Base-by-base conservation (phyloP, 2,888 invertebrate species). In the Acronicta leporina region DNA sequence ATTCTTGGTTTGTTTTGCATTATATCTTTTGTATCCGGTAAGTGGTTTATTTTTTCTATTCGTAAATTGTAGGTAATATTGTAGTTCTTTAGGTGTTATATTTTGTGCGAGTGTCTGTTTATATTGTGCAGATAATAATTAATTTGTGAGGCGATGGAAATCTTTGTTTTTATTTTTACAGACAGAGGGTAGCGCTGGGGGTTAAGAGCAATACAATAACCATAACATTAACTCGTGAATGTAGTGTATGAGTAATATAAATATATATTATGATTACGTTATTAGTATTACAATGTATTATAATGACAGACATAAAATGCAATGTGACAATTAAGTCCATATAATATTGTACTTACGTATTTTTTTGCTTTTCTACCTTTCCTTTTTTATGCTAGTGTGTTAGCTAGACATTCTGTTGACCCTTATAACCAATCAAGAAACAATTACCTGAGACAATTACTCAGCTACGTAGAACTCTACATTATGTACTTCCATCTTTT, bases 1-100 rank as follows among this genome's bases (percentile, higher is more conserved):
- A 1, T 75, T 14, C 13, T 75, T 66, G 76, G 67, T 70, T 75
- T 77, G 9, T 11, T 8, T 35, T 45, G 13, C 16, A 33, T 63
- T 8, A 5, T 61, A 13, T n/a, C 45, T 7, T n/a, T 6, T 15
- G 50, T 55, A 2, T 43, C 9, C 6, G 61, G 74, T 75, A 46
- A 66, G 78, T 54, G 58, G 74, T 74, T 44, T 57, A 14, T 41
- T 42, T 51, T 45, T 43, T 30, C 6, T 38, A 38, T 5, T 38
- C n/a, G n/a, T 33, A 11, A 11, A 0, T 11, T 20, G 30, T 30
- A 30, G 30, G 30, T 30, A 15, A 16, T 10, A 20, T 42, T 42
- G 9, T 16, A 16, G 11, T 2, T 10, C 1, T 13, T 43, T 20
- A n/a, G 20, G 25, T 44, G 7, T n/a, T 45, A 45, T 45, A 30